phyloP scores from a whole-genome alignment of 2,797 vertebrate species.

The Vespertilio murinus region DNA sequence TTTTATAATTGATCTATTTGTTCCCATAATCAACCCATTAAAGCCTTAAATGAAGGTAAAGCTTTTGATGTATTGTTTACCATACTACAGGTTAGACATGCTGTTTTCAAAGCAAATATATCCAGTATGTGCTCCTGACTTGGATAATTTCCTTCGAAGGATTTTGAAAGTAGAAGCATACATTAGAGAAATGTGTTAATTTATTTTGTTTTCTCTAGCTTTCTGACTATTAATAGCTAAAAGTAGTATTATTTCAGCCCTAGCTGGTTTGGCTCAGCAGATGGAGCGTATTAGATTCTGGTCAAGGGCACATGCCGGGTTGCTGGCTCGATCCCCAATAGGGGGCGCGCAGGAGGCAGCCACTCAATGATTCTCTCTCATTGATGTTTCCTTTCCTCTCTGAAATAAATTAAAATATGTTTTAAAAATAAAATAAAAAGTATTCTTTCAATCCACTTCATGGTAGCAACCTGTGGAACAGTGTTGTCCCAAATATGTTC shows the following conservation, averaged over 20 bases:
- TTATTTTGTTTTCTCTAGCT: neutral
- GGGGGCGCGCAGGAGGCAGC: too few species aligned
- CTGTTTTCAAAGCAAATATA: neutral
- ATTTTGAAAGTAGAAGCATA: neutral
- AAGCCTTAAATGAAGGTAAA: neutral
- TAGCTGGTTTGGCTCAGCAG: too few species aligned
- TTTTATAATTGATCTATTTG: neutral
- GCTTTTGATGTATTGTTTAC: neutral
- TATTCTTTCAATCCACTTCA: neutral
- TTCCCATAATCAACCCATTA: neutral
- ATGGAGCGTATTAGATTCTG: too few species aligned
- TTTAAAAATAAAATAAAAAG: neutral
- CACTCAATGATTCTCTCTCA: too few species aligned
- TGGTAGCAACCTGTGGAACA: neutral
- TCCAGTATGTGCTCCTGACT: neutral
- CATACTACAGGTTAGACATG: neutral
- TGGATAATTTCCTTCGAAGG: neutral
- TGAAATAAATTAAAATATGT: too few species aligned
- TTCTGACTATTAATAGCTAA: neutral
- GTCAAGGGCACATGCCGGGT: too few species aligned
- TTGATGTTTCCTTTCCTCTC: too few species aligned
- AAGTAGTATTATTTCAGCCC: neutral
- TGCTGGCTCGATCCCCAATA: too few species aligned
- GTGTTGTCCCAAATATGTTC: neutral
- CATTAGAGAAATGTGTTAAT: neutral